A percentile compares a stretch with the other conserved stretches of the same genome.
Evolutionary conservation across 2,888 invertebrate species (phyloP).

Genomic region (Scaeva pyrastri): DNA sequence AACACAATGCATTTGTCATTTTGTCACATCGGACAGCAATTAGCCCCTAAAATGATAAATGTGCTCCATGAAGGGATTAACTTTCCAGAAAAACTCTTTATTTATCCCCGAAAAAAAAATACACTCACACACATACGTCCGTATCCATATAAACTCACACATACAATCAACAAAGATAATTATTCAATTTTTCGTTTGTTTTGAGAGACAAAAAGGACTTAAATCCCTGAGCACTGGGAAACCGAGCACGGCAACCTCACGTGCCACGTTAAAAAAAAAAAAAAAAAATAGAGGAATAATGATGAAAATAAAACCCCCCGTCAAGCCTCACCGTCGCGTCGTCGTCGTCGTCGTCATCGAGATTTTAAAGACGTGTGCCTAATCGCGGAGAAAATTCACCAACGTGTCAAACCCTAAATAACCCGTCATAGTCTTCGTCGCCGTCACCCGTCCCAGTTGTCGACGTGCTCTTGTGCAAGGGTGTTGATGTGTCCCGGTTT

Average conservation of each 20-base stretch:
- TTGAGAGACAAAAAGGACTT: not conserved
- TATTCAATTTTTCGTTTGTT: slow-evolving; percentile 34
- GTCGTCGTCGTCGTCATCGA: too few species aligned
- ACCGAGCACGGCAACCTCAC: slow-evolving; percentile 9
- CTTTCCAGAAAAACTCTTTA: slow-evolving; percentile 10
- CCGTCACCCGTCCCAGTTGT: not conserved
- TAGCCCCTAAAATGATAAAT: slow-evolving; percentile 69
- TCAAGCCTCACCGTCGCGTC: too few species aligned
- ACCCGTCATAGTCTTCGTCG: slow-evolving; percentile 31
- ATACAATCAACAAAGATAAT: slow-evolving; percentile 25
- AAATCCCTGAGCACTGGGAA: slow-evolving; percentile 1
- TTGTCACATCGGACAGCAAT: slow-evolving; percentile 71
- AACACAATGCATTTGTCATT: slow-evolving; percentile 72
- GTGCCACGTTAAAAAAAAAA: slow-evolving; percentile 11
- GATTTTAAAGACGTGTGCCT: slow-evolving; percentile 54
- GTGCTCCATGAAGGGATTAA: slow-evolving; percentile 42
- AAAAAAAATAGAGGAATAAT: slow-evolving; percentile 12
- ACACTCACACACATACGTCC: not conserved
- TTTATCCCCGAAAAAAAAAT: not conserved
- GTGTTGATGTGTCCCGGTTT: slow-evolving; percentile 61
- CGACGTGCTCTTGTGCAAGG: slow-evolving; percentile 20
- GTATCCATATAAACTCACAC: too few species aligned
- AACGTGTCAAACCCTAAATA: slow-evolving; percentile 70
- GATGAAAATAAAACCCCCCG: slow-evolving; percentile 33
- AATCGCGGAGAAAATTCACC: slow-evolving; percentile 67